Evolutionary conservation across 2,113 vertebrate species (phyloP).

Genomic region (Stomatorhinus ivindoensis): DNA sequence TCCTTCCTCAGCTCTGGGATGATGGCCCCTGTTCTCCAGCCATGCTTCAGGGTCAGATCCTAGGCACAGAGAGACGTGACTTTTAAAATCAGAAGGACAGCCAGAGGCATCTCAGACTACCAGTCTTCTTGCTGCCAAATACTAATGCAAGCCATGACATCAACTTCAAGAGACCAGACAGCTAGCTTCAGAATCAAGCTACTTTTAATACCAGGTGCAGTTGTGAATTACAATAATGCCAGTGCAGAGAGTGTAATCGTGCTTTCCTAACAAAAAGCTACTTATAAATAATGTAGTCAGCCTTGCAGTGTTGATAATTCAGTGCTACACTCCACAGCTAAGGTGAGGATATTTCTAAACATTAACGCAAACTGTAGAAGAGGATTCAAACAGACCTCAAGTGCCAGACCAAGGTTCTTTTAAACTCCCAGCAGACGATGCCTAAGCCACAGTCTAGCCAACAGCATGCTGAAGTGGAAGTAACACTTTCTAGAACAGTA

Average conservation of each 20-base stretch:
- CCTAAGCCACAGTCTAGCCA: neutral
- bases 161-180: neutral
- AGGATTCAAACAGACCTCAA: neutral
- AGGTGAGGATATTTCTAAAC: neutral
- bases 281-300: neutral
- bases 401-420: neutral
- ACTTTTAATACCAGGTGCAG: neutral
- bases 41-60: constrained; percentile 95
- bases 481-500: neutral
- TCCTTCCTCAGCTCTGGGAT: constrained; percentile 89
- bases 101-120: neutral
- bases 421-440: neutral
- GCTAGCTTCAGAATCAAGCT: neutral
- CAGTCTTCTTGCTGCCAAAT: neutral
- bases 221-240: neutral
- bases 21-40: constrained; percentile 95
- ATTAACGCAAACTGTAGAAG: neutral
- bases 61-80: constrained; percentile 34
- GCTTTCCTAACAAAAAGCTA: neutral
- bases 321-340: neutral
- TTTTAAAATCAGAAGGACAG: neutral
- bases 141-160: neutral
- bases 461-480: neutral
- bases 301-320: neutral
- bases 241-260: neutral